Base-by-base conservation (phyloP, 2,113 vertebrate species). In the Cyanoderma ruficeps region DNA sequence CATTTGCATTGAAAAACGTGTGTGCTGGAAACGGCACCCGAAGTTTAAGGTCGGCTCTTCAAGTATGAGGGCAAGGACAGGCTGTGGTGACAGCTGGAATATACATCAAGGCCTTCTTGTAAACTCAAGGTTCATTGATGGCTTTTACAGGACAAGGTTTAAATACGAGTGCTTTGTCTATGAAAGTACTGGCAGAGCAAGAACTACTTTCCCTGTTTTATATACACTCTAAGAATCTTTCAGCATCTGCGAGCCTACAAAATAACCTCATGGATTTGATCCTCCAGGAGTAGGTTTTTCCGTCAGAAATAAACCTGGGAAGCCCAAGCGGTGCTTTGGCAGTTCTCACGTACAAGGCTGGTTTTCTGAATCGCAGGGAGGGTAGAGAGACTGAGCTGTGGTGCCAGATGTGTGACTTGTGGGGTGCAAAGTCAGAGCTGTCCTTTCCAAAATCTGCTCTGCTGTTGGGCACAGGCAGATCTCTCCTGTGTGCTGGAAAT, bases 11-110 rank as follows among this genome's bases (percentile, higher is more conserved):
- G 72, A 27, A 44, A 41, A 85, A 31, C 3, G 10, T 24, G 56
- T 11, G 2, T 3, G 3, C 25, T 39, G 17, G 60, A 52, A 89
- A 41, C 0, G 0, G 23, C 33, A n/a, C 28, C 35, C 5, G 0
- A 10, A 67, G 52, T 75, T 81, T 87, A 35, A 55, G 19, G 41
- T 20, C 56, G 75, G 44, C 57, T 35, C n/a, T 90, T 71, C 24
- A 12, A n/a, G 25, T 25, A 3, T 5, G 75, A 80, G 57, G 67
- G 59, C 60, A 21, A 74, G 70, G 83, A 72, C n/a, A 46, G 87
- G 33, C 84, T 55, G 1, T 0, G 0, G 42, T 61, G 84, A 20
- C 79, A 61, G 78, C 82, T 91, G 84, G 78, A 47, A 60, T 71
- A 10, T 2, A 18, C 24, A 42, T 80, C 59, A 59, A 83, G 71